Percentiles rank a stretch among this genome's conserved stretches.
phyloP scores from a whole-genome alignment of 2,888 invertebrate species.

The Amphiduros pacificus region DNA sequence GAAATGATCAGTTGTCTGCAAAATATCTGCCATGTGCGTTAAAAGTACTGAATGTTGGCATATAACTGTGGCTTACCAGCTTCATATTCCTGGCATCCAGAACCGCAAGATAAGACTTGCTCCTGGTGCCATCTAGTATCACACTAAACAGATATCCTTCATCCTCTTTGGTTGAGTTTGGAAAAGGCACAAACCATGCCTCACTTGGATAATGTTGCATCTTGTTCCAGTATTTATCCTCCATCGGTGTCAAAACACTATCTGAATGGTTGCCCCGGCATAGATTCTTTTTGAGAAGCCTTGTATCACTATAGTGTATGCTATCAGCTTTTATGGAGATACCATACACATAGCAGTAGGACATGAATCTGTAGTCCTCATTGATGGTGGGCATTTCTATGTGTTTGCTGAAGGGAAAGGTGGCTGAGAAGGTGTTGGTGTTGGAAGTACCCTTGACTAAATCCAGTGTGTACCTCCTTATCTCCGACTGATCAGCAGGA shows the following conservation, averaged over 20 bases:
- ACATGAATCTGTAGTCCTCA: constrained; percentile 39
- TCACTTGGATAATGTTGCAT: constrained; percentile 44
- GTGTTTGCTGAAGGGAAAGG: too few relatives aligned
- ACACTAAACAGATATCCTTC: constrained; percentile 50
- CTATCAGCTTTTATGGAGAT: constrained; percentile 43
- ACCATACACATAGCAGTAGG: constrained; percentile 49
- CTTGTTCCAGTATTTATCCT: constrained; percentile 38
- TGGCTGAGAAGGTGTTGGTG: too few relatives aligned
- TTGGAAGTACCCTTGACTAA: too few relatives aligned
- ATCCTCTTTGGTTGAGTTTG: constrained; percentile 39
- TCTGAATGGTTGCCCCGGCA: too few relatives aligned
- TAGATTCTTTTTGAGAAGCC: constrained; percentile 47
- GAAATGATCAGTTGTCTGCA: too few relatives aligned
- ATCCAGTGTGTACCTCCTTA: too few relatives aligned
- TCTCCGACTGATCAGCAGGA: too few relatives aligned
- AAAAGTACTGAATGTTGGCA: constrained; percentile 51
- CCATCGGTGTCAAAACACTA: too few relatives aligned
- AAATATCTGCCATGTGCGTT: constrained; percentile 52
- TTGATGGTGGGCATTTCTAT: constrained; percentile 51
- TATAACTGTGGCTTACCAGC: constrained; percentile 35
- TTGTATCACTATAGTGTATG: constrained; percentile 33
- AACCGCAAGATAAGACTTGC: constrained; percentile 40
- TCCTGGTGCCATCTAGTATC: constrained; percentile 40
- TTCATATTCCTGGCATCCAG: constrained; percentile 44
- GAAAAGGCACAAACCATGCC: constrained; percentile 45